A percentile compares a stretch with the other conserved stretches of the same genome.
phyloP scores from a whole-genome alignment of 2,888 invertebrate species.

The Pegoplata infirma region DNA sequence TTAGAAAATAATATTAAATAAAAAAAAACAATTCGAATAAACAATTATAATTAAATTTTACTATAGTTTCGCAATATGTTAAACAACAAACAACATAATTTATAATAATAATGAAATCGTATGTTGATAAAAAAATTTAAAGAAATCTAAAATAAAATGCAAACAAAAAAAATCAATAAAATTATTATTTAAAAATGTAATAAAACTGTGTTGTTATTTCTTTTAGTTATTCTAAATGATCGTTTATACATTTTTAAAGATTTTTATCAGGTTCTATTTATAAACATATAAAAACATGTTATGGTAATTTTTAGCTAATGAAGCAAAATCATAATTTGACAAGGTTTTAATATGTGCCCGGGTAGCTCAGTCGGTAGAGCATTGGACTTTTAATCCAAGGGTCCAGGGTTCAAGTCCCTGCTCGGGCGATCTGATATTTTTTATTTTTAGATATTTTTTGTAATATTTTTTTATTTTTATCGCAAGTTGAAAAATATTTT shows the following conservation, averaged over 20 bases:
- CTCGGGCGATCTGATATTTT: too few species aligned
- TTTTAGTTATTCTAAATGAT: not conserved
- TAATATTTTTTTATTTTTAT: too few species aligned
- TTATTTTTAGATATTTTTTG: too few species aligned
- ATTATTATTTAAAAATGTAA: conserved; percentile 53
- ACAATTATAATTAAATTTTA: conserved; percentile 21
- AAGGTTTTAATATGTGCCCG: conserved; percentile 32
- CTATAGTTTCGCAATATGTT: conserved; percentile 71
- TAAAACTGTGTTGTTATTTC: conserved; percentile 1
- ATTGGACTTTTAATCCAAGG: conserved; percentile 79
- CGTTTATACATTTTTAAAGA: not conserved
- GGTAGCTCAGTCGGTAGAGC: conserved; percentile 79
- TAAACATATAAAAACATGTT: too few species aligned
- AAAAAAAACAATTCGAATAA: conserved; percentile 34
- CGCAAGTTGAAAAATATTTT: too few species aligned
- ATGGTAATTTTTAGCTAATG: not conserved
- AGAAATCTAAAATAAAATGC: conserved; percentile 59
- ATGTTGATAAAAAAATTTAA: conserved; percentile 62
- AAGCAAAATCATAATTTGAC: too few species aligned
- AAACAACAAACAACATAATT: conserved; percentile 56
- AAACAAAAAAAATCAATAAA: conserved; percentile 62
- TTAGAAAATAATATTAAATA: conserved; percentile 51
- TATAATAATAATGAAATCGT: conserved; percentile 37
- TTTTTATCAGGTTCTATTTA: not conserved
- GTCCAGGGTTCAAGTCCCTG: conserved; percentile 78